Base-by-base conservation (phyloP, 2,113 vertebrate species). In the Pao palembangensis region DNA sequence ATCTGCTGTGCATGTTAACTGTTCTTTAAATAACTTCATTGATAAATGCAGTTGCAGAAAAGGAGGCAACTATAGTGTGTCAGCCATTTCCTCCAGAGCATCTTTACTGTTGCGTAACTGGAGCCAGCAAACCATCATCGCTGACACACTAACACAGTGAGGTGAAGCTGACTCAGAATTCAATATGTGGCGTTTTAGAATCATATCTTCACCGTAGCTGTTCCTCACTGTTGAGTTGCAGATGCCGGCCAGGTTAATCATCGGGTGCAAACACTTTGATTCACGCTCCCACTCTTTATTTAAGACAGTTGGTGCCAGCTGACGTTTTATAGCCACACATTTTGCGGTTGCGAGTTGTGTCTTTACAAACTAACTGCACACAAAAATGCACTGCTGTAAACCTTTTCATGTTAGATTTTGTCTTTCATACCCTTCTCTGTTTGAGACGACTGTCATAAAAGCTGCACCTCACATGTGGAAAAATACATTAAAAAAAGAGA, bases 321-420 rank as follows among this genome's bases (percentile, higher is more conserved):
- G 72, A 78, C 64, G 75, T 86, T 91, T 91, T 88, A 90, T 80
- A 78, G 79, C 80, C 52, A 15, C 70, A 48, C 71, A 88, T 84
- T 88, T 87, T 88, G 85, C 42, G 84, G 86, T 86, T 58, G 23
- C 56, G 77, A 69, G 71, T 69, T 81, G 46, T 84, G 80, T 80
- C 72, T 75, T 69, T 71, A 78, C 88, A 81, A 72, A 79, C 81
- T 78, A 84, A 70, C 66, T 73, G 77, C 76, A 74, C 65, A 56
- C 59, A 78, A 75, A 82, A 80, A 84, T 78, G 73, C 67, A 60
- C 76, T 31, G 55, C 80, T 80, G 67, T 75, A 77, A 84, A 79
- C 56, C 47, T 58, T 48, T 69, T 66, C 51, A 1, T 69, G 20
- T 83, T 82, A 82, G 71, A 87, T 79, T 74, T 71, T 21, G 8